These are phyloP conservation scores for Perdita meconis DNA, from an alignment of 2,888 invertebrate genomes.

Conservation along the genomic window DNA sequence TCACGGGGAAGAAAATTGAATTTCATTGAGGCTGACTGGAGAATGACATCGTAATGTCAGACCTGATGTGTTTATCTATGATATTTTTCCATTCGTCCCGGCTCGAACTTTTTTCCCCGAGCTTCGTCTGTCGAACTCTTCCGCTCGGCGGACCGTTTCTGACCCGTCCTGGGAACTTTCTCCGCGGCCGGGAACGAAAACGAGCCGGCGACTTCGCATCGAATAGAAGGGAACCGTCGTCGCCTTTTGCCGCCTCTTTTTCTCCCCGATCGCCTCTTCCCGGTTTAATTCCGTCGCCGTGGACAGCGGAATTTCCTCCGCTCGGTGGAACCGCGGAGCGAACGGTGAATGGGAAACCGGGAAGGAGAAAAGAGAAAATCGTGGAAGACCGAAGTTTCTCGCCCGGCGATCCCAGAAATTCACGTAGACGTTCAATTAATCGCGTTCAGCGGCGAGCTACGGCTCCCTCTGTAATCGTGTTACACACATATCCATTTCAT, in stretches of 20 bases:
- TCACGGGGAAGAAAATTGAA: constrained; percentile 76
- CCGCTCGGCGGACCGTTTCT: not conserved
- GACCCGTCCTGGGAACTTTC: no score
- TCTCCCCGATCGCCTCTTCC: not conserved
- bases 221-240: not conserved
- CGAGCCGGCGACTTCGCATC: no score
- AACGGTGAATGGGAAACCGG: no score
- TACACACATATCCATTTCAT: constrained; percentile 17
- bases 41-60: constrained; percentile 57
- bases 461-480: constrained; percentile 23
- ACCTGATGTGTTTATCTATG: constrained; percentile 40
- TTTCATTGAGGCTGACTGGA: constrained; percentile 61
- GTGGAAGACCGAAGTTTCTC: not conserved
- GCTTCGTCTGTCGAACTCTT: not conserved
- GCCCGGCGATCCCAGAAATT: constrained; percentile 7
- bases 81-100: not conserved
- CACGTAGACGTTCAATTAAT: constrained; percentile 9
- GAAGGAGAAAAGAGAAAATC: not conserved
- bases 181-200: no score
- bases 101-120: not conserved
- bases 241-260: no score
- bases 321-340: not conserved
- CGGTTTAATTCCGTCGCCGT: no score
- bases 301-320: not conserved
- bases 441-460: constrained; percentile 4